phyloP scores from a whole-genome alignment of 2,888 invertebrate genomes.

The Frankliniella fusca region DNA sequence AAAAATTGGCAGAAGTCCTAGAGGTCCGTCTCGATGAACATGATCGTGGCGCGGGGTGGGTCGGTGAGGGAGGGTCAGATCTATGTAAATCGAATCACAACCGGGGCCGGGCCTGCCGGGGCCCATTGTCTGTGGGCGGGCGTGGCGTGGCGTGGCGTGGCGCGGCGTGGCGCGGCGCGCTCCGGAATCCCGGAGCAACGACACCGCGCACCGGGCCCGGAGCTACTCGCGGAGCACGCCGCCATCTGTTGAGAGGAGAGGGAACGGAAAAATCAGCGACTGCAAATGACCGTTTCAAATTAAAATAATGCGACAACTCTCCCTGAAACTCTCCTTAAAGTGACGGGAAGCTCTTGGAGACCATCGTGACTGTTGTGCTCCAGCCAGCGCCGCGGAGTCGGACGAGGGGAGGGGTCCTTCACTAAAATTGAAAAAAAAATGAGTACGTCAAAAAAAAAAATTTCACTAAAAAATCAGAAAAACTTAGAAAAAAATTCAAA shows the following conservation, averaged over 20 bases:
- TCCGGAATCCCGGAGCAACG: constrained; percentile 4
- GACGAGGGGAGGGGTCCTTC: too few species aligned
- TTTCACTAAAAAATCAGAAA: too few species aligned
- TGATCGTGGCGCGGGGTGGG: neutral
- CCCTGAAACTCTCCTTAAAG: too few species aligned
- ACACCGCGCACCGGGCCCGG: neutral
- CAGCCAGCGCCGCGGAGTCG: too few species aligned
- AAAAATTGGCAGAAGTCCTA: neutral
- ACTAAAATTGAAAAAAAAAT: too few species aligned
- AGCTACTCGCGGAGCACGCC: neutral
- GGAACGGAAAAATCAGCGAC: neutral
- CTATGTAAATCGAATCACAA: constrained; percentile 19
- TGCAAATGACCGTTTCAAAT: too few species aligned
- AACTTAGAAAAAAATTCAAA: too few species aligned
- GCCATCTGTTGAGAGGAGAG: neutral
- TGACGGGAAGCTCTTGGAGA: too few species aligned
- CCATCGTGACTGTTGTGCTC: too few species aligned
- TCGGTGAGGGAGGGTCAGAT: neutral
- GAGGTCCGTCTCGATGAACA: neutral
- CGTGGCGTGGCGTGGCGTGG: neutral
- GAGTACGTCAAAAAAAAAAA: too few species aligned
- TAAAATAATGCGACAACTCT: too few species aligned
- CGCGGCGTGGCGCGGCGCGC: neutral
- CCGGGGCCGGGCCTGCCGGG: neutral
- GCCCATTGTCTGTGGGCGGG: neutral